These are phyloP conservation scores for Pemphigus obesinymphae DNA, from an alignment of 1,140 invertebrate genomes.

Conservation along the genomic window DNA sequence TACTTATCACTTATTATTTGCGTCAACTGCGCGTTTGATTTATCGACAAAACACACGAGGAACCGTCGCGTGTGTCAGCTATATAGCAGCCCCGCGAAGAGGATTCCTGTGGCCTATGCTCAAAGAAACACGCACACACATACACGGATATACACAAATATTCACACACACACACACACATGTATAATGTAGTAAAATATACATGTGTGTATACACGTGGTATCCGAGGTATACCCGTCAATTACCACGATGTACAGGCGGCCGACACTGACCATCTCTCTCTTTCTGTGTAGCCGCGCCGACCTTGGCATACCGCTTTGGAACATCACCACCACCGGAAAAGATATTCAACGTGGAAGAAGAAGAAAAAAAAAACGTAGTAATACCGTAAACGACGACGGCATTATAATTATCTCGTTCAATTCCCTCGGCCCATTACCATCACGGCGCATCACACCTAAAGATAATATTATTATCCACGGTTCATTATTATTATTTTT, in stretches of 20 bases:
- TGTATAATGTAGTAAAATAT: no score
- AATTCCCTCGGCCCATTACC: background rate
- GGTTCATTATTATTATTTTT: background rate
- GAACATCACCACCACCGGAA: background rate
- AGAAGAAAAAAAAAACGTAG: background rate
- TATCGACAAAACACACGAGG: background rate
- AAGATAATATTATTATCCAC: background rate
- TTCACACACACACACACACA: background rate
- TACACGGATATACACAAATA: background rate
- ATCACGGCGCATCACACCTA: background rate
- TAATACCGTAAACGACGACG: background rate
- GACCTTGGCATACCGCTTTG: slow-evolving; percentile 28
- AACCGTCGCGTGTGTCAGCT: no score
- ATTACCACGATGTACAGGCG: background rate
- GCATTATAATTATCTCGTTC: slow-evolving; percentile 11
- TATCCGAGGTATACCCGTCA: background rate
- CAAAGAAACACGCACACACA: background rate
- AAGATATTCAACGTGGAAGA: background rate
- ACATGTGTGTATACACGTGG: no score
- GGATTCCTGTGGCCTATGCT: background rate
- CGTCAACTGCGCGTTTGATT: background rate
- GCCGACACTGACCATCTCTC: background rate
- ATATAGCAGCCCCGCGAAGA: background rate
- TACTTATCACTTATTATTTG: no score
- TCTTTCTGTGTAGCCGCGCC: background rate